phyloP scores from a whole-genome alignment of 2,113 vertebrate species.

The Arvicanthis niloticus region DNA sequence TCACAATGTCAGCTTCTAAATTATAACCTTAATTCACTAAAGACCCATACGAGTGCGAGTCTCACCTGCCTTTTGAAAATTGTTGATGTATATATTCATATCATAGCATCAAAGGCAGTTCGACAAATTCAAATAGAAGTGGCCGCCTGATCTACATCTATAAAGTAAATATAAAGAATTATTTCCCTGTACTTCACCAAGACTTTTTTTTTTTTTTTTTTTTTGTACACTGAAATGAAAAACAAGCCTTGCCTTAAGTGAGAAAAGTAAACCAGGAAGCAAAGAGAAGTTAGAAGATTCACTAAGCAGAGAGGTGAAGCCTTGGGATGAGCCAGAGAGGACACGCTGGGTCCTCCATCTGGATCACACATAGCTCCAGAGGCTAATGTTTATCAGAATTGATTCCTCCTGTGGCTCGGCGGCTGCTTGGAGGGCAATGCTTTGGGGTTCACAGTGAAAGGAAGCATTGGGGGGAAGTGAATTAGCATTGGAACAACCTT shows the following conservation, averaged over 20 bases:
- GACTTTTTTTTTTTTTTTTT: constrained; percentile 20
- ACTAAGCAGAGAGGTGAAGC: not conserved
- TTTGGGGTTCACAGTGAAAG: not conserved
- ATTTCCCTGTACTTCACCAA: constrained; percentile 14
- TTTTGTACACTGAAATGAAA: constrained; percentile 17
- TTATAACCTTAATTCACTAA: not conserved
- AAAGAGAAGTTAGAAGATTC: not conserved
- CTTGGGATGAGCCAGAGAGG: not conserved
- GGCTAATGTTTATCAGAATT: not conserved
- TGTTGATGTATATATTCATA: not conserved
- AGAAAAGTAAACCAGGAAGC: not conserved
- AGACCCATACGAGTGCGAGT: not conserved
- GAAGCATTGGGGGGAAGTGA: not conserved
- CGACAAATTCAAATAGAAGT: constrained; percentile 55
- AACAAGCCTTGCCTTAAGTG: not conserved
- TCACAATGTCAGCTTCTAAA: not conserved
- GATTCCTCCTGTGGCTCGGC: not conserved
- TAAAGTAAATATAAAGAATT: constrained; percentile 48
- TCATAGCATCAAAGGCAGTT: not conserved
- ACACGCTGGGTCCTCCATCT: not conserved
- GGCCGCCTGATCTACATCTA: constrained; percentile 16
- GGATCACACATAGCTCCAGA: not conserved
- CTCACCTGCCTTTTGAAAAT: not conserved
- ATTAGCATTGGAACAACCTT: not conserved
- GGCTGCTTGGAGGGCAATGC: not conserved